phyloP scores from a whole-genome alignment of 2,113 vertebrate species.

The Pithys albifrons region DNA sequence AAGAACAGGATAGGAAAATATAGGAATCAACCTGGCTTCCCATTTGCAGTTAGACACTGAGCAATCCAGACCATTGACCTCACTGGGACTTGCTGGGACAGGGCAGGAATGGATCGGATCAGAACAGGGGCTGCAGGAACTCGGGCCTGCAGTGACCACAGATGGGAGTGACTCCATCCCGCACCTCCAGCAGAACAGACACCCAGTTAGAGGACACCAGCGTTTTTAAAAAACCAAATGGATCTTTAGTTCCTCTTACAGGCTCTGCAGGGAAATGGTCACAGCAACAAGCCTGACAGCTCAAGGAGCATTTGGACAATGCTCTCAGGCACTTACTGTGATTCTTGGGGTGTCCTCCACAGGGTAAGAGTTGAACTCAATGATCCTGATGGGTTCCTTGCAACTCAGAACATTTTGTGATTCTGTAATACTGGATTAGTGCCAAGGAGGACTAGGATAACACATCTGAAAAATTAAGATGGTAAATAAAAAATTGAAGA shows the following conservation, averaged over 20 bases:
- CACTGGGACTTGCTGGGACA: not conserved
- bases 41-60: not conserved
- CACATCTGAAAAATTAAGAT: not conserved
- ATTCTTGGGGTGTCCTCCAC: not conserved
- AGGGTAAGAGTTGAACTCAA: not conserved
- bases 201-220: too few relatives aligned
- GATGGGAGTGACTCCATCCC: not conserved
- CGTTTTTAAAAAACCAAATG: rapidly evolving
- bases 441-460: not conserved
- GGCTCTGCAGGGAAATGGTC: not conserved
- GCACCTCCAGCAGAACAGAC: too few relatives aligned
- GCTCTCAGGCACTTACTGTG: not conserved
- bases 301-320: not conserved
- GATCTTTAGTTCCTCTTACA: not conserved
- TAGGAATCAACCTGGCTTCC: not conserved
- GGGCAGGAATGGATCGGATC: not conserved
- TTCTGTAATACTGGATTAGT: not conserved
- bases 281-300: not conserved
- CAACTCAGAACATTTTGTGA: not conserved
- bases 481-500: not conserved
- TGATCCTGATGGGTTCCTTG: not conserved
- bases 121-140: not conserved
- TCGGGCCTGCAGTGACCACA: not conserved
- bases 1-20: not conserved
- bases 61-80: not conserved